phyloP scores from a whole-genome alignment of 1,140 invertebrate genomes.

The Cyclargus thomasi region DNA sequence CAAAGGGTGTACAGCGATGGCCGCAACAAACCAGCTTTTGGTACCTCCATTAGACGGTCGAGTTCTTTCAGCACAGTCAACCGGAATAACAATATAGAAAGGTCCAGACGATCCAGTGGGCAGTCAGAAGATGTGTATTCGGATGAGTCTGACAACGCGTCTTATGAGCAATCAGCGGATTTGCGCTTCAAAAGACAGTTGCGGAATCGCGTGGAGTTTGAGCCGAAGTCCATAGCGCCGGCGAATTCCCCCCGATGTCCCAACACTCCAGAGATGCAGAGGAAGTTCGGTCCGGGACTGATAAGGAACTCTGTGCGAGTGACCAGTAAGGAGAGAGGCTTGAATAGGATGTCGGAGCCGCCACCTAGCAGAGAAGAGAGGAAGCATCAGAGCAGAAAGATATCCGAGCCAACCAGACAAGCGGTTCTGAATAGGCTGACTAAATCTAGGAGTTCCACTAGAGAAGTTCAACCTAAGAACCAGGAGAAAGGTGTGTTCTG shows the following conservation, averaged over 20 bases:
- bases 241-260: conserved; percentile 68
- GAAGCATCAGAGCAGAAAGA: conserved; percentile 54
- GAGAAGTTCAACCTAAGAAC: conserved; percentile 62
- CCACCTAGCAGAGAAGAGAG: conserved; percentile 48
- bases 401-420: conserved; percentile 58
- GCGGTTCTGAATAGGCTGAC: conserved; percentile 59
- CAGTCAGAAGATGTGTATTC: conserved; percentile 61
- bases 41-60: conserved; percentile 62
- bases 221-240: conserved; percentile 56
- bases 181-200: conserved; percentile 54
- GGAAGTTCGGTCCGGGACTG: conserved; percentile 67
- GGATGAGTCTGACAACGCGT: conserved; percentile 55
- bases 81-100: conserved; percentile 59
- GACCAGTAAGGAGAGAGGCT: conserved; percentile 51
- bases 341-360: conserved; percentile 54
- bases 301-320: conserved; percentile 55
- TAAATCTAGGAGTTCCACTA: conserved; percentile 67
- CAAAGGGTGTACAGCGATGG: conserved; percentile 55
- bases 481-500: conserved; percentile 44
- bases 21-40: conserved; percentile 39
- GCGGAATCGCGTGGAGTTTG: conserved; percentile 50
- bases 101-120: conserved; percentile 45
- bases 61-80: conserved; percentile 71
- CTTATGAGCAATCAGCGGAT: conserved; percentile 47
- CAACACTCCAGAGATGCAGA: conserved; percentile 68